Conservation (phyloP, 2,888 invertebrate genomes). For the Eugnorisma glareosa region DNA sequence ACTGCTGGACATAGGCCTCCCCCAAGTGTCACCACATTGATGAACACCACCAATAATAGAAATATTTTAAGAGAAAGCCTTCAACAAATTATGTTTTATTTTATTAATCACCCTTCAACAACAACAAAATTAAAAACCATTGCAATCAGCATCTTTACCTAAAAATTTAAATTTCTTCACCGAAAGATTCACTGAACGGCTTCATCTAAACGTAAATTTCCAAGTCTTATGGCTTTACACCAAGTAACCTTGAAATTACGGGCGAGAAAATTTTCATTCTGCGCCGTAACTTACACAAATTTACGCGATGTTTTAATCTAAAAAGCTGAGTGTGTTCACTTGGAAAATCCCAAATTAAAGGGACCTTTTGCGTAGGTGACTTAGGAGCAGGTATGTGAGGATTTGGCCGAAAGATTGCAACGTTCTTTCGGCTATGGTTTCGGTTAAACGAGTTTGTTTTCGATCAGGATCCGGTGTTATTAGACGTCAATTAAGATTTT, state of each 20-base stretch:
- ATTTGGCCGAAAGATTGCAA: not conserved
- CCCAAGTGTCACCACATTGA: too few relatives aligned
- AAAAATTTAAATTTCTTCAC: slow-evolving; percentile 44
- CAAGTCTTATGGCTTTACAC: slow-evolving; percentile 52
- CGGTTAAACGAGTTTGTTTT: not conserved
- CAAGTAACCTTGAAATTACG: slow-evolving; percentile 74
- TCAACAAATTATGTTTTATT: not conserved
- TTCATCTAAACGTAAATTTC: slow-evolving; percentile 60
- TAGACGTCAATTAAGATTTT: not conserved
- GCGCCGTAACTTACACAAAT: slow-evolving; percentile 76
- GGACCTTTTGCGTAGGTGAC: slow-evolving; percentile 50
- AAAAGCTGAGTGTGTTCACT: slow-evolving; percentile 75
- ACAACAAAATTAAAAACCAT: not conserved
- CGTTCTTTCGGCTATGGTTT: not conserved
- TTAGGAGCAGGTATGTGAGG: slow-evolving; percentile 40
- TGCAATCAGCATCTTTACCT: slow-evolving; percentile 9
- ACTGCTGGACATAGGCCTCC: too few relatives aligned
- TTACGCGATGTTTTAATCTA: slow-evolving; percentile 81
- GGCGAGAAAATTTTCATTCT: slow-evolving; percentile 74
- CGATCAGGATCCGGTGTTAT: not conserved
- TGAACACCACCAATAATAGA: too few relatives aligned
- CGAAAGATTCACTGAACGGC: slow-evolving; percentile 48
- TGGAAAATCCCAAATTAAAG: slow-evolving; percentile 77
- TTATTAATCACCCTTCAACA: slow-evolving; percentile 1
- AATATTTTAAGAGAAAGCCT: too few relatives aligned